Base-by-base conservation (phyloP, 2,113 vertebrate genomes). In the Varanus komodoensis region DNA sequence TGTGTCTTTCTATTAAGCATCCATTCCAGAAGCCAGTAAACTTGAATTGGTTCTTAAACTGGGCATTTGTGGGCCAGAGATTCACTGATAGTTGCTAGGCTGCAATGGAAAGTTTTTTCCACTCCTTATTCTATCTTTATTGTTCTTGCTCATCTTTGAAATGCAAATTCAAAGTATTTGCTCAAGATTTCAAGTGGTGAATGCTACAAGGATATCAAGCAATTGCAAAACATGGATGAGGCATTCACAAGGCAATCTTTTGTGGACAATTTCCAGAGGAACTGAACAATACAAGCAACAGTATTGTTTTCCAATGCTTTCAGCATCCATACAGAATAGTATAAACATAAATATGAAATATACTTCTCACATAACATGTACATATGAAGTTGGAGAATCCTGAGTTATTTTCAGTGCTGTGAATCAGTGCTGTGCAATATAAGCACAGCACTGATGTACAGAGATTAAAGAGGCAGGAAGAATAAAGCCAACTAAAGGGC, bases 391-490 rank as follows among this genome's bases (percentile, higher is more conserved):
- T 86, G n/a, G 81, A 73, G 69, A 21, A 23, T 87, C 90, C 27
- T n/a, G 79, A 90, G 57, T 25, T 44, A 94, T 95, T 96, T 93
- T 78, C n/a, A n/a, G n/a, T n/a, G n/a, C n/a, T n/a, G n/a, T n/a
- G n/a, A n/a, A n/a, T n/a, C n/a, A n/a, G n/a, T n/a, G n/a, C n/a
- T n/a, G n/a, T n/a, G 71, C 96, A 94, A 97, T 95, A 96, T 91
- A 84, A 82, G 88, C 94, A 82, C 89, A 32, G 74, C 91, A 87
- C 5, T 82, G 95, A 96, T 94, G 93, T 44, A 44, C 90, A 82
- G 91, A 96, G 95, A 97, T 96, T 95, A 96, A 94, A 95, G 44
- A 94, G 94, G 96, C 97, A 97, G 97, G 97, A 97, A 97, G 93
- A 48, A 83, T 44, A 91, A 94, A 95, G 96, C 94, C 91, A 89